Evolutionary conservation across 2,797 vertebrate genomes (phyloP), one percentile per base, ranked within the genome.

Genomic region (Scleropages formosus): DNA sequence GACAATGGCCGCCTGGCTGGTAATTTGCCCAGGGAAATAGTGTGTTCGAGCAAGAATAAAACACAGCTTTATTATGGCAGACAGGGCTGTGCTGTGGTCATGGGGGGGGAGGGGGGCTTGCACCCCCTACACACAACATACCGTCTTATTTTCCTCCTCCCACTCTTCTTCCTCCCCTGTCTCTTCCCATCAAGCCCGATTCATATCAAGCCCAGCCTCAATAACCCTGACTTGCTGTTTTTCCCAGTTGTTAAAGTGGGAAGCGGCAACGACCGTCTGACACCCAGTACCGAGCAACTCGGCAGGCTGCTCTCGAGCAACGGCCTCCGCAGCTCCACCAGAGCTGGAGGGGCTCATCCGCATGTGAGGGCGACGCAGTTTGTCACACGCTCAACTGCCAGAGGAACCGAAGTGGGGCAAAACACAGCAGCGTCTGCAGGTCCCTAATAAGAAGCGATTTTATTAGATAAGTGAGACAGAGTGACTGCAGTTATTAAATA

Each of bases 391-490:
- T 12, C 53, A 56, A 6, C 31, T 6, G 31, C 31, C 6, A 18
- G 12, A 56, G 53, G 12, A 18, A 56, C 53, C 10, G 9, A 56
- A 56, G 6, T 11, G 39, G 1, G 18, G 65, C 18, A 22, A 78
- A 75, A 78, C 80, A 82, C 82, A 78, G 8, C 77, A 75, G 72
- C 76, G 77, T 72, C 74, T 51, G 59, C 53, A 56, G 20, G 63
- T 56, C 74, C 84, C 74, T 89, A 89, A 92, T 90, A 85, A 87
- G 75, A 81, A 86, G 70, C 85, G 86, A 90, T 86, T 91, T 83
- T 72, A 88, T 87, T 88, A 87, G 88, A 86, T 89, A 89, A 91
- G 86, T 1, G 3, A 87, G 80, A 86, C 62, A 82, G 80, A 83
- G 56, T 72, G 81, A 70, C 82, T 90, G 80, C 85, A 75, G 80